Conservation (phyloP, 2,113 vertebrate species). For the Microcebus griseorufus region DNA sequence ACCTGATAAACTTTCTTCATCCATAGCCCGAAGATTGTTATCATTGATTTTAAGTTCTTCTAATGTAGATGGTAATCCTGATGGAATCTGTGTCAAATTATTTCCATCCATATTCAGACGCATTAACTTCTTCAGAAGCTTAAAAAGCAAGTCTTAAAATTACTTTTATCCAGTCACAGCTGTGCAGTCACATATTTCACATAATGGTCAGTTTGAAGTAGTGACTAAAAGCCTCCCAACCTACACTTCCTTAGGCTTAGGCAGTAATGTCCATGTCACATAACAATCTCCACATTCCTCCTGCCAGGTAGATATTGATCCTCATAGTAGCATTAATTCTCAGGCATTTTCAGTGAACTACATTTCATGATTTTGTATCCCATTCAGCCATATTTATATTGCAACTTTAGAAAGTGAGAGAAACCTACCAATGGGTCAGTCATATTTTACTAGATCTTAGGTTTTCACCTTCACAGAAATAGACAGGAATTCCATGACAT, state of each 20-base stretch:
- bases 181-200: background rate
- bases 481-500: constrained; percentile 9
- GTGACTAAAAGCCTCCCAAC: background rate
- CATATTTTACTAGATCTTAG: background rate
- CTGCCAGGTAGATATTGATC: background rate
- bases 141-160: constrained; percentile 63
- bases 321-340: background rate
- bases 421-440: background rate
- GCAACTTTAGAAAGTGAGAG: background rate
- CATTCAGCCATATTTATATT: background rate
- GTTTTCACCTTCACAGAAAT: background rate
- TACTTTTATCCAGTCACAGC: background rate
- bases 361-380: background rate
- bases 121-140: constrained; percentile 92
- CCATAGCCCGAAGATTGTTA: constrained; percentile 89
- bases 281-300: background rate
- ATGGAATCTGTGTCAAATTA: constrained; percentile 88
- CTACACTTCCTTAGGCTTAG: background rate
- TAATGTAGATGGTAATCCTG: constrained; percentile 89
- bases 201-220: background rate
- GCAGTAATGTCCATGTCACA: background rate
- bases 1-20: constrained; percentile 91
- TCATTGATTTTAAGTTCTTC: constrained; percentile 98
- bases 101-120: constrained; percentile 96
- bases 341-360: background rate